Evolutionary conservation across 2,888 invertebrate species (phyloP).

Genomic region (Falcaria lacertinaria): DNA sequence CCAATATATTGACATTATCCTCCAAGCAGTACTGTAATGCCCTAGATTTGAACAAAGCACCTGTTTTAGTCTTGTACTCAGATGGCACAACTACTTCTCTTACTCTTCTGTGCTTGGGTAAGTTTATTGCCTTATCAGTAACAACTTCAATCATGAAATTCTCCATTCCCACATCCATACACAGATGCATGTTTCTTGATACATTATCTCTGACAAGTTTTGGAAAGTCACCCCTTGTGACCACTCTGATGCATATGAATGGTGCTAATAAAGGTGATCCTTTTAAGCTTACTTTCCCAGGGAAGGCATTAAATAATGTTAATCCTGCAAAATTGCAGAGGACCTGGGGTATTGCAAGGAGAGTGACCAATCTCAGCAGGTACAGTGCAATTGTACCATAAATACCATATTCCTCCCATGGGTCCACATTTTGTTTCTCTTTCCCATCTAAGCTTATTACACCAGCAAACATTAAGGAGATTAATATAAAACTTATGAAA

Average conservation of each 20-base stretch:
- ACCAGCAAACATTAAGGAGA: slow-evolving; percentile 85
- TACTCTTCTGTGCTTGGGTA: slow-evolving; percentile 88
- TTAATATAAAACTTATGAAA: slow-evolving; percentile 85
- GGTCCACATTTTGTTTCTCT: slow-evolving; percentile 83
- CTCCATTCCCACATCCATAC: slow-evolving; percentile 93
- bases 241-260: slow-evolving; percentile 95
- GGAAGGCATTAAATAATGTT: slow-evolving; percentile 95
- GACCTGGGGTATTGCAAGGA: slow-evolving; percentile 93
- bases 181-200: slow-evolving; percentile 90
- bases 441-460: slow-evolving; percentile 80
- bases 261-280: slow-evolving; percentile 95
- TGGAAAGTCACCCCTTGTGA: slow-evolving; percentile 96
- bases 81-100: slow-evolving; percentile 94
- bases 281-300: slow-evolving; percentile 92
- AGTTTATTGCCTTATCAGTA: slow-evolving; percentile 90
- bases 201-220: slow-evolving; percentile 94
- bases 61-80: slow-evolving; percentile 92
- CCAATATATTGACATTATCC: slow-evolving; percentile 90
- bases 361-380: slow-evolving; percentile 87
- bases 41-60: slow-evolving; percentile 95
- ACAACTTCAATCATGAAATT: slow-evolving; percentile 98
- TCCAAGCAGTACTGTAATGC: slow-evolving; percentile 97
- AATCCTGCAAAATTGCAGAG: slow-evolving; percentile 93
- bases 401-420: slow-evolving; percentile 90
- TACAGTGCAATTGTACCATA: slow-evolving; percentile 87